phyloP scores from a whole-genome alignment of 2,797 vertebrate genomes.

The Tenualosa thibaudeaui region DNA sequence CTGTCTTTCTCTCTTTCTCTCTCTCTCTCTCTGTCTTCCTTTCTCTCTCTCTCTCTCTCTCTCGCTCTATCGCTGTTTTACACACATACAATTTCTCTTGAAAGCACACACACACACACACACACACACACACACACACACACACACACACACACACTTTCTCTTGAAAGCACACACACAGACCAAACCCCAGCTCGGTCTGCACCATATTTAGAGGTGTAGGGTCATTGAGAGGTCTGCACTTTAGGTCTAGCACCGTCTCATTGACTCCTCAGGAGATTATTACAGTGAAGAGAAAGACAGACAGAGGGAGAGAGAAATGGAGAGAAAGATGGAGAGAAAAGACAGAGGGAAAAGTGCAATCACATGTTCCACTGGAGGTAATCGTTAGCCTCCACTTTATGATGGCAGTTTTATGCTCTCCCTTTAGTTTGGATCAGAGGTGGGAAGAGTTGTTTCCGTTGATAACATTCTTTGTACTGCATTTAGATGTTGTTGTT shows the following conservation, averaged over 20 bases:
- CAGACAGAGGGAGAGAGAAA: background rate
- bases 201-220: background rate
- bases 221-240: constrained; percentile 34
- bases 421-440: background rate
- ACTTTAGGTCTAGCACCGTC: constrained; percentile 34
- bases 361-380: background rate
- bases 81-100: background rate
- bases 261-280: constrained; percentile 32
- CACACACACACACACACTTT: background rate
- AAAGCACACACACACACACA: background rate
- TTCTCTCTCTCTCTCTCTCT: background rate
- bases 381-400: background rate
- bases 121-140: background rate
- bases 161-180: background rate
- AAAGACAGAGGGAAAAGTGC: background rate
- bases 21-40: background rate
- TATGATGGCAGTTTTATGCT: background rate
- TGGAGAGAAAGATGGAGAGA: background rate
- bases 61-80: background rate
- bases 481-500: background rate
- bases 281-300: constrained; percentile 1
- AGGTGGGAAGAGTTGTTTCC: background rate
- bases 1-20: background rate
- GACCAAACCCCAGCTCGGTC: constrained; percentile 24
- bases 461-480: background rate